Percentiles rank a stretch among this genome's conserved stretches.
Evolutionary conservation across 1,140 invertebrate species (phyloP).

Genomic region (Lucilia cuprina): DNA sequence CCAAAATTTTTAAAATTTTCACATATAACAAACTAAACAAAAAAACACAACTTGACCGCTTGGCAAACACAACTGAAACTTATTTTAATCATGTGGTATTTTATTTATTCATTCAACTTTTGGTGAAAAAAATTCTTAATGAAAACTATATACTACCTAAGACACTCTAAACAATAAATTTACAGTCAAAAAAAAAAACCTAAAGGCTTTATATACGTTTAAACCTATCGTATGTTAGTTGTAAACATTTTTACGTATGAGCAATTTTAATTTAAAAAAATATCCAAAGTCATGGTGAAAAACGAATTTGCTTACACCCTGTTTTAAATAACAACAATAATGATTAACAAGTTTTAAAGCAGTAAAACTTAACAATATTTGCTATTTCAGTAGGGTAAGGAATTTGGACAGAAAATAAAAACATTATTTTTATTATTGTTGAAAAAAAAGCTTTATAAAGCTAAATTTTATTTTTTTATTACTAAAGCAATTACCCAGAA

Average conservation of each 20-base stretch:
- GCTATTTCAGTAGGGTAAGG: background rate
- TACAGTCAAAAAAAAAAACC: background rate
- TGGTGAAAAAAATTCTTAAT: background rate
- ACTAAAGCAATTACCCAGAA: background rate
- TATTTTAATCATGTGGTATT: background rate
- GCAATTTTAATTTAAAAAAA: background rate
- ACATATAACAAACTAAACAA: background rate
- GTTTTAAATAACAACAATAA: background rate
- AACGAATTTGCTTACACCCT: background rate
- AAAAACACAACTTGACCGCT: background rate
- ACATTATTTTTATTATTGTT: background rate
- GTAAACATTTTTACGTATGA: background rate
- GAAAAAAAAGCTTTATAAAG: too few relatives aligned
- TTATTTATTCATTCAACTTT: background rate
- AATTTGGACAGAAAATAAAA: background rate
- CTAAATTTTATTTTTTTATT: too few relatives aligned
- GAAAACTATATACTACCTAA: background rate
- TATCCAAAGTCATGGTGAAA: background rate
- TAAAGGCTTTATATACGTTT: background rate
- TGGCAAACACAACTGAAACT: background rate
- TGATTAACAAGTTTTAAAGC: too few relatives aligned
- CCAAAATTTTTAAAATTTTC: too few relatives aligned
- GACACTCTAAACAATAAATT: background rate
- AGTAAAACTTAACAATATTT: too few relatives aligned
- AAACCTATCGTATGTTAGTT: too few relatives aligned